phyloP scores from a whole-genome alignment of 2,888 invertebrate species.

The Oscheius onirici region DNA sequence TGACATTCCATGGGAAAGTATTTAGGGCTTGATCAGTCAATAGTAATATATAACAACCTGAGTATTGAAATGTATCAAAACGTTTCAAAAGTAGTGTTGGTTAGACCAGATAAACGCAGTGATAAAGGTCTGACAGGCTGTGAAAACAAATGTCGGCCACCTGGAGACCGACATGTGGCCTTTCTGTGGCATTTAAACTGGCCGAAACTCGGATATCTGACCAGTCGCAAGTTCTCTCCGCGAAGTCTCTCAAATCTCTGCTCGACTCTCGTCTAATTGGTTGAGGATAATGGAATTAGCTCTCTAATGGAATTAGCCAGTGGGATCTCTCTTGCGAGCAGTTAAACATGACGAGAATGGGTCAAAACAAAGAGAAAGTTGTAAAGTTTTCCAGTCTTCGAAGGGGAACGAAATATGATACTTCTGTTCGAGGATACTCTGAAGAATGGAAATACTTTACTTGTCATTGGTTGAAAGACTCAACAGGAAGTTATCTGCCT shows the following conservation, averaged over 20 bases:
- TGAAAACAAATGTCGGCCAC: constrained; percentile 17
- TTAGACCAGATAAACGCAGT: background rate
- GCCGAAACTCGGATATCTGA: background rate
- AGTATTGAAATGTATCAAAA: background rate
- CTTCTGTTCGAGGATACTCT: no score
- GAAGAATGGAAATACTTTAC: background rate
- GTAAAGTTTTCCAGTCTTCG: no score
- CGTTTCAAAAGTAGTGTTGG: background rate
- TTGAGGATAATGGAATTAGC: no score
- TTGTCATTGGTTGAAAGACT: background rate
- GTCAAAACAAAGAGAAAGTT: no score
- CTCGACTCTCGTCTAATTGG: background rate
- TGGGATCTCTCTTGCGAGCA: no score
- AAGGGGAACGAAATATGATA: no score
- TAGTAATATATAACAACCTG: no score
- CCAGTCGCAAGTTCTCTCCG: background rate
- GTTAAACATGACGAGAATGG: no score
- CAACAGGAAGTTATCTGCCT: background rate
- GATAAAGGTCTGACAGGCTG: background rate
- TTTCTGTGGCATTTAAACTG: background rate
- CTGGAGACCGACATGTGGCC: background rate
- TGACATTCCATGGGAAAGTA: no score
- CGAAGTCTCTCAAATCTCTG: background rate
- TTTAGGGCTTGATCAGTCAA: no score
- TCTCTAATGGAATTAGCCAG: no score